Base-by-base conservation (phyloP, 1,140 invertebrate species). In the Lordiphosa collinella region DNA sequence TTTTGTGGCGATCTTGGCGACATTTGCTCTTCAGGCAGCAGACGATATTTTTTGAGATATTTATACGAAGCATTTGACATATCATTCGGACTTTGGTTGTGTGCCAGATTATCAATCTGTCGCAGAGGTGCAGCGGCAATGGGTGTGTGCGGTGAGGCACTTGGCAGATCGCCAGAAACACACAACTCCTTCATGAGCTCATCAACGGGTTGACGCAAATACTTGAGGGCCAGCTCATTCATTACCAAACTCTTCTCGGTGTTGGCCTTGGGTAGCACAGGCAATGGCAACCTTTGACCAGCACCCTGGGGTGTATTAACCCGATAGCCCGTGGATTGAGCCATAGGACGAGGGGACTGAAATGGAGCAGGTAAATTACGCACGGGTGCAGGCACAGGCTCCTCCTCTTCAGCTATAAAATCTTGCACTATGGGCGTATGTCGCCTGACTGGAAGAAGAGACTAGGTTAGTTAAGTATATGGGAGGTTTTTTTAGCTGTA, bases 11-110 rank as follows among this genome's bases (percentile, higher is more conserved):
- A 49, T 6, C 41, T 16, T 0, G 48, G 1, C 3, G 34, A 41
- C 49, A 71, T 14, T 25, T 87, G 57, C 36, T 75, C 80, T 16
- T 88, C 86, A 4, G 86, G 80, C 7, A 88, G 12, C 13, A 88
- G 43, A 1, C 86, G 69, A 67, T 88, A 88, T 40, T 88, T 88
- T 11, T 88, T 87, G 0, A 88, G 46, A 40, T 88, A 88, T 44
- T 84, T 87, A 29, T 88, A 88, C 2, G 86, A 88, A 6, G 86
- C 86, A 62, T 88, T 87, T 1, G 86, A 88, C n/a, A 88, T 78
- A 41, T 88, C 84, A 16, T 67, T 82, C 0, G 86, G 80, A 37
- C 80, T 68, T 11, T 63, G 74, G 0, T 49, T 29, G 9, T 60
- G 58, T 0, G 41, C 47, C 3, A 79, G 58, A 22, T 88, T 88